Conservation (phyloP, 2,113 vertebrate genomes). For the Laticauda colubrina region DNA sequence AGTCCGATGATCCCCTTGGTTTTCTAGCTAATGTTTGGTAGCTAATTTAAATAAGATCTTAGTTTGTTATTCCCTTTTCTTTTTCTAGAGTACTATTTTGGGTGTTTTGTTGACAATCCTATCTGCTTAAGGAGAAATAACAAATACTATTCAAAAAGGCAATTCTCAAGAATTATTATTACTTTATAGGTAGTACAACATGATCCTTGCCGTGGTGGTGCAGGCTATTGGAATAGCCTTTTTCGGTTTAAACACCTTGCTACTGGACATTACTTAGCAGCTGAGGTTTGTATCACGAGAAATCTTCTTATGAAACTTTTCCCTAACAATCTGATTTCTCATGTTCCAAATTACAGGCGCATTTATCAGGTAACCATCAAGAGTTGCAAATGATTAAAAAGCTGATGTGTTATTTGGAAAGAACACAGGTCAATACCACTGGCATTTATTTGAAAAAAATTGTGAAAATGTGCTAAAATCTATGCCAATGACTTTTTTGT, state of each 20-base stretch:
- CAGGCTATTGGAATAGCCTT: constrained; percentile 98
- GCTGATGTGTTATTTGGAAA: not conserved
- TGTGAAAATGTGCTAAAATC: rapidly evolving
- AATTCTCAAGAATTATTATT: not conserved
- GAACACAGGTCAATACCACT: not conserved
- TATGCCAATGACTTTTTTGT: not conserved
- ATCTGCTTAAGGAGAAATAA: rapidly evolving
- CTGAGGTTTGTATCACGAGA: constrained; percentile 78
- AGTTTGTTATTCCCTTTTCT: not conserved
- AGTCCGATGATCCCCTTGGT: not conserved
- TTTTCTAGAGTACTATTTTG: too few species aligned
- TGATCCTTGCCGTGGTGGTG: constrained; percentile 93
- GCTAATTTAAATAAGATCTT: not conserved
- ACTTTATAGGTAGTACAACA: constrained; percentile 84
- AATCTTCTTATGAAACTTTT: not conserved
- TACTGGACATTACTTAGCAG: constrained; percentile 93
- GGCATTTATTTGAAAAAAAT: not conserved
- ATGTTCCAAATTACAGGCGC: not conserved
- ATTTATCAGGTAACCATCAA: not conserved
- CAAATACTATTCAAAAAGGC: not conserved
- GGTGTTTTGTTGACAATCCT: not conserved
- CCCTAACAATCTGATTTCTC: not conserved
- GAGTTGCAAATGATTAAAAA: not conserved
- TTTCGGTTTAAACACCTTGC: constrained; percentile 98
- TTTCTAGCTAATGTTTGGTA: not conserved